These are phyloP conservation scores for Eucriotettix oculatus DNA, from an alignment of 2,888 invertebrate genomes.

Conservation along the genomic window DNA sequence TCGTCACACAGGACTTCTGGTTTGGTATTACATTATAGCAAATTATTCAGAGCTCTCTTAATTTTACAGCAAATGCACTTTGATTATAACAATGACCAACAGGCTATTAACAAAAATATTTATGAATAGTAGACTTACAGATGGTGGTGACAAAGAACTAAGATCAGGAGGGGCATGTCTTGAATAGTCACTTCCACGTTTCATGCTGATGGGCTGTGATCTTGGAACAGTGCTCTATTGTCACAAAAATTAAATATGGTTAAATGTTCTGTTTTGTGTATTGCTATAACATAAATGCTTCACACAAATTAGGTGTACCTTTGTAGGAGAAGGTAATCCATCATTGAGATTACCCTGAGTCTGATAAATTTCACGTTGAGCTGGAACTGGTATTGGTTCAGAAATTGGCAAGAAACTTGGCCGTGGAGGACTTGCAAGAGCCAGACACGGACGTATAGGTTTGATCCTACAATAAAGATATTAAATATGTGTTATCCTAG, in stretches of 20 bases:
- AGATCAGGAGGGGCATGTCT: conserved; percentile 57
- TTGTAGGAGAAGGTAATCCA: conserved; percentile 22
- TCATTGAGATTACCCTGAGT: conserved; percentile 25
- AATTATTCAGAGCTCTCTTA: too few relatives aligned
- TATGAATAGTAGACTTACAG: conserved; percentile 36
- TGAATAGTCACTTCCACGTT: conserved; percentile 43
- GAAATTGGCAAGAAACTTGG: conserved; percentile 53
- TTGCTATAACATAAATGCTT: conserved; percentile 2
- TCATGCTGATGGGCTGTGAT: conserved; percentile 74
- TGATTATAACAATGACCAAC: too few relatives aligned
- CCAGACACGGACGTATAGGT: conserved; percentile 10
- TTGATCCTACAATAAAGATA: neutral
- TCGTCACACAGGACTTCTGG: too few relatives aligned
- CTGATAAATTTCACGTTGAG: conserved; percentile 37
- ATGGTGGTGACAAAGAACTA: conserved; percentile 82
- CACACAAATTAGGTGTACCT: conserved; percentile 12
- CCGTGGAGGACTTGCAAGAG: conserved; percentile 41
- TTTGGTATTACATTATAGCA: too few relatives aligned
- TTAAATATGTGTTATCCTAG: neutral
- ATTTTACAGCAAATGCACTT: too few relatives aligned
- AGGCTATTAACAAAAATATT: too few relatives aligned
- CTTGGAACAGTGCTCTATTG: conserved; percentile 44
- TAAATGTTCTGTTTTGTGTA: neutral
- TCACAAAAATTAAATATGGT: neutral
- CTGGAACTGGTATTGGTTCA: conserved; percentile 62